Evolutionary conservation across 2,888 invertebrate species (phyloP), one percentile per base, ranked within the genome.

Genomic region (Drosophila flavopinicola): DNA sequence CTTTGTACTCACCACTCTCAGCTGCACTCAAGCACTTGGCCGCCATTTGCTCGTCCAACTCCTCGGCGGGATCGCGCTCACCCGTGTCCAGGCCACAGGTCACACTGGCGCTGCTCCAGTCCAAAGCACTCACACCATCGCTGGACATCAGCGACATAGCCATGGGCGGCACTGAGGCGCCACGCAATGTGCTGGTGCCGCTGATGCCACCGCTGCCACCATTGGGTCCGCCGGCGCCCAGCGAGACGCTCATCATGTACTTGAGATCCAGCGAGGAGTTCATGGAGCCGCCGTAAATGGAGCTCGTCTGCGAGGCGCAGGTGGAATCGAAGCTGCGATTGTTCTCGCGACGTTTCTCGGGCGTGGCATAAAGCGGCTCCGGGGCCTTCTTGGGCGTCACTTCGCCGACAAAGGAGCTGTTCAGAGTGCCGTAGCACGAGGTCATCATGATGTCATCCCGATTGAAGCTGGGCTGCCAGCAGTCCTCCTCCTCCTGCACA

Each of bases 351-450:
- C 89, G 80, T 51, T 90, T 90, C 13, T 90, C 90, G 9, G 90
- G 89, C 15, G 90, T 90, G 24, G 90, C 89, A 77, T 90, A 90
- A 1, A 90, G 49, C 0, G 89, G 78, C 7, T 75, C 48, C 2
- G 45, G 33, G 2, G 51, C 54, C 48, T 74, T 87, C n/a, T 69
- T 77, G 49, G 73, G 73, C 11, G 82, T 73, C 13, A 29, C n/a
- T 9, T 74, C 67, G 11, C 41, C 41, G 47, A 60, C 68, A 3
- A 45, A 37, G 0, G 73, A 83, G 41, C 75, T 83, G 51, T 91
- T 90, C 5, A 91, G 69, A 1, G 88, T 85, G 66, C 91, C 91
- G 67, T 91, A 91, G 61, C 91, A 91, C 1, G 91, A 91, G 29
- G 90, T 88, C 54, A 90, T 91, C 91, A 91, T 91, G 39, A 91